Percentiles rank a stretch among this genome's conserved stretches.
These are phyloP conservation scores for Taphrorychus bicolor DNA, from an alignment of 2,888 invertebrate genomes.

Conservation along the genomic window DNA sequence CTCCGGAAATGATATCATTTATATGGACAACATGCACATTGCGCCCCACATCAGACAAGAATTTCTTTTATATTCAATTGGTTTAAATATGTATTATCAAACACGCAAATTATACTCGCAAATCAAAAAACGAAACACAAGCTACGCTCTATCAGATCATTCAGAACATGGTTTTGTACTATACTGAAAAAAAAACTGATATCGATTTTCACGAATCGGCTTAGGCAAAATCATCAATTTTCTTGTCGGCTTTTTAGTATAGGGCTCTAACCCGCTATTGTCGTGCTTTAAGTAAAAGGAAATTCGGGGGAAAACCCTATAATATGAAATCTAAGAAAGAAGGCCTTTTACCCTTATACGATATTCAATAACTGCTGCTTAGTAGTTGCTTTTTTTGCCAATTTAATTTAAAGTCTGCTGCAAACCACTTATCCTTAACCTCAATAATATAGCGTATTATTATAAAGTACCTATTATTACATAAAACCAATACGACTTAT, in stretches of 20 bases:
- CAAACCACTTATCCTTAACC: neutral
- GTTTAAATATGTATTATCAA: no score
- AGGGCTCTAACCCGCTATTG: constrained; percentile 6
- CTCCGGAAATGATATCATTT: no score
- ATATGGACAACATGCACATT: no score
- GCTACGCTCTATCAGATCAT: neutral
- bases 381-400: neutral
- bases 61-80: no score
- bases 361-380: neutral
- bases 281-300: constrained; percentile 15
- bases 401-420: no score
- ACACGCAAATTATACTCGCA: neutral
- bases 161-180: neutral
- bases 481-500: no score
- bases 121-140: neutral
- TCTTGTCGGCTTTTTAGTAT: constrained; percentile 18
- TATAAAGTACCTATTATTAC: no score
- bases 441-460: no score
- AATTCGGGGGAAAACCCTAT: constrained; percentile 14
- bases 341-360: no score
- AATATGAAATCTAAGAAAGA: constrained; percentile 1
- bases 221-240: constrained; percentile 21
- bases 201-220: constrained; percentile 1
- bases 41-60: no score
- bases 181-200: neutral